Conservation (phyloP, 2,797 vertebrate genomes). For the Acropternis orthonyx region DNA sequence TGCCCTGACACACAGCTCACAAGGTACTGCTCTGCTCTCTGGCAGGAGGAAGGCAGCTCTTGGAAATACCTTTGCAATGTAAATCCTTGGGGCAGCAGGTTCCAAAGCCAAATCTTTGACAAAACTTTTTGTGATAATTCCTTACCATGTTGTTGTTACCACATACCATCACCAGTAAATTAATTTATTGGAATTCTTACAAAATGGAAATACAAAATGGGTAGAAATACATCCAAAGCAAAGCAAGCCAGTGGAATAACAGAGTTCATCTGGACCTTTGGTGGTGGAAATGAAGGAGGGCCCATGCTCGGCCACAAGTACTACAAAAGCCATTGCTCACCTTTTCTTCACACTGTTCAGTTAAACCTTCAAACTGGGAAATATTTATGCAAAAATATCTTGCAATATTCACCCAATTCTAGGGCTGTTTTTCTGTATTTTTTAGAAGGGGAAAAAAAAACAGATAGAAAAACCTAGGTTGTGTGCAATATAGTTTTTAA, state of each 20-base stretch:
- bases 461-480: neutral
- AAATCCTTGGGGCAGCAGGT: neutral
- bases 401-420: neutral
- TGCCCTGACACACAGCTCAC: neutral
- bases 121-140: neutral
- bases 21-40: neutral
- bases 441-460: neutral
- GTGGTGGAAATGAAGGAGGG: neutral
- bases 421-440: neutral
- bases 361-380: neutral
- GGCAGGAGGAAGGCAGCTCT: neutral
- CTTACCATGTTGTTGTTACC: neutral
- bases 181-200: neutral
- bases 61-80: neutral
- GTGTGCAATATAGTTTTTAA: neutral
- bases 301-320: accelerated
- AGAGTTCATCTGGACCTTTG: neutral
- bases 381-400: neutral
- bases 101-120: neutral
- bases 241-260: neutral
- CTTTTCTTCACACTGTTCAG: neutral
- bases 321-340: neutral
- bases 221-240: neutral
- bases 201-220: neutral
- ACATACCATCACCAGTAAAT: accelerated